Base-by-base conservation (phyloP, 2,888 invertebrate genomes). In the Leptinotarsa rubiginosa region DNA sequence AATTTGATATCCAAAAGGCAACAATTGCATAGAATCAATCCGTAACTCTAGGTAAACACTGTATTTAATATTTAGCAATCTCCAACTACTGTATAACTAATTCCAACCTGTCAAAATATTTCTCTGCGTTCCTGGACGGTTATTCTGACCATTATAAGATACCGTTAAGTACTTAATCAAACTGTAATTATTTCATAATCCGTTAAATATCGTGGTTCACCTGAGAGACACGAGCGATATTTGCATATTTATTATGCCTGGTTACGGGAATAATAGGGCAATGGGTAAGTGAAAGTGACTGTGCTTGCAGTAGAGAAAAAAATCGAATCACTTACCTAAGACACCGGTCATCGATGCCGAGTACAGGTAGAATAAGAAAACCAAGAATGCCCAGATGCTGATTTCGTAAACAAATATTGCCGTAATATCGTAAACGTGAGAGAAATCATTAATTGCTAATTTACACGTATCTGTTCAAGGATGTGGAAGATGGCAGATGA, bases 211-310 rank as follows among this genome's bases (percentile, higher is more conserved):
- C 76, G 79, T 79, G 80, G 70, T 72, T 75, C 73, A 65, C 75
- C 72, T 73, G 75, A 65, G 78, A 78, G 77, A 72, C 77, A 78
- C 74, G 77, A 76, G 59, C 68, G 52, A 72, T 54, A 79, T 78
- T 75, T 76, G 70, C 75, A 79, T 78, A 71, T 73, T 72, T n/a
- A 52, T 54, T 25, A 15, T 20, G 76, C 79, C 81, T 79, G 79
- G 81, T 81, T 81, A 67, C 72, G 49, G 49, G 66, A 77, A 73
- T 87, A 85, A 86, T 85, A 84, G 87, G 86, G 84, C 86, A 86
- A 82, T 84, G 79, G 85, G 86, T 86, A 56, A 78, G 78, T 78
- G 87, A 87, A 87, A 87, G 87, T 87, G 83, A 86, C 77, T 75
- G 77, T 73, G 41, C 41, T 50, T 81, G 77, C 80, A 80, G 80